These are phyloP conservation scores for Rattus norvegicus DNA, from an alignment of 2,113 vertebrate species.

Conservation along the genomic window DNA sequence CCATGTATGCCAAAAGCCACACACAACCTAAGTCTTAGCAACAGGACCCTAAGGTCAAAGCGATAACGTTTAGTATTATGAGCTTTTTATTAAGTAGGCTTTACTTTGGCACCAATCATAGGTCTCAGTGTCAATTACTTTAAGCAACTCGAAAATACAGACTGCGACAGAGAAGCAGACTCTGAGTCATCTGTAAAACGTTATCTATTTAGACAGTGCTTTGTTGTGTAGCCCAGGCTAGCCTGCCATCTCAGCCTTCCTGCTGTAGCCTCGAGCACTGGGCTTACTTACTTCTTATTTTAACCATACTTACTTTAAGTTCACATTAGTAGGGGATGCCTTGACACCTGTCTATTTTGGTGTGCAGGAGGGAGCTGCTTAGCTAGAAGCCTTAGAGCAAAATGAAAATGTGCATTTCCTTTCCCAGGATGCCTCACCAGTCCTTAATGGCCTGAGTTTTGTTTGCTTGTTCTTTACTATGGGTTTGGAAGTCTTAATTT, in stretches of 20 bases:
- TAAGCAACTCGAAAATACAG: conserved; percentile 83
- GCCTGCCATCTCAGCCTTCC: neutral
- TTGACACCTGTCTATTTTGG: conserved; percentile 25
- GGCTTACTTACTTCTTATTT: conserved; percentile 18
- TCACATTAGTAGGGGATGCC: conserved; percentile 42
- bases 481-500: neutral
- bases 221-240: neutral
- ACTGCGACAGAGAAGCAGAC: conserved; percentile 35
- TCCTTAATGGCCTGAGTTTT: neutral
- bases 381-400: neutral
- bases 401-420: conserved; percentile 32
- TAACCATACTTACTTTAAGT: conserved; percentile 35
- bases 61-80: conserved; percentile 73
- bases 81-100: conserved; percentile 83
- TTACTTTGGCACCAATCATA: conserved; percentile 85
- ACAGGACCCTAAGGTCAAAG: conserved; percentile 86
- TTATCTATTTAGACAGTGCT: neutral
- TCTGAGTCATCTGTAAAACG: conserved; percentile 65
- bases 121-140: conserved; percentile 85
- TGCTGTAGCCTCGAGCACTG: neutral
- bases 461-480: neutral
- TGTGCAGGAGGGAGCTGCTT: neutral
- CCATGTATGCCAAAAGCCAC: conserved; percentile 80
- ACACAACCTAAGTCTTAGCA: conserved; percentile 80
- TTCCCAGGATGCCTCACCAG: conserved; percentile 54